These are phyloP conservation scores for Yponomeuta malinellus DNA, from an alignment of 2,888 invertebrate species.

Conservation along the genomic window DNA sequence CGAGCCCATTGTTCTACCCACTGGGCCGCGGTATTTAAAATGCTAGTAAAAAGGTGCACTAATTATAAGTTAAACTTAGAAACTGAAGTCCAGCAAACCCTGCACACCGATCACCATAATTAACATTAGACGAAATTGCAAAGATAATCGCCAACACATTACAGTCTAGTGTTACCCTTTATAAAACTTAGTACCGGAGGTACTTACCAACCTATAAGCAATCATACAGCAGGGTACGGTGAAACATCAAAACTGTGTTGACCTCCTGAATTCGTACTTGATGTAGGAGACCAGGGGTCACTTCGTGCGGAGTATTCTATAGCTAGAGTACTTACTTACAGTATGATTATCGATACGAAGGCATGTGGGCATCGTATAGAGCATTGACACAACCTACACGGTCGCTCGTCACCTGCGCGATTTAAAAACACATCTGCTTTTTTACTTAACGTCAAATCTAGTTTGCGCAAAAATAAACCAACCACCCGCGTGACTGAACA, in stretches of 20 bases:
- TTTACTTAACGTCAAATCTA: conserved; percentile 49
- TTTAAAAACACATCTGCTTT: conserved; percentile 46
- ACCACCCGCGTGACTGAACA: conserved; percentile 21
- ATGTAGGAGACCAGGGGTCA: neutral
- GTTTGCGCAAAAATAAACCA: conserved; percentile 40
- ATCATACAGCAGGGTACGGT: conserved; percentile 27
- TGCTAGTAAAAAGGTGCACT: neutral
- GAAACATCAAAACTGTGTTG: neutral
- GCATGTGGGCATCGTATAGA: conserved; percentile 69
- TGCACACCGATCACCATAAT: neutral
- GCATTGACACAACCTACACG: conserved; percentile 74
- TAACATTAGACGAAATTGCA: conserved; percentile 6
- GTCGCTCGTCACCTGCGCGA: conserved; percentile 67
- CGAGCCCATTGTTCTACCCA: too few relatives aligned
- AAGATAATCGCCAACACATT: neutral
- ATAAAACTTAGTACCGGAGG: neutral
- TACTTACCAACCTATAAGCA: neutral
- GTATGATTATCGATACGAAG: conserved; percentile 68
- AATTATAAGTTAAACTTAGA: neutral
- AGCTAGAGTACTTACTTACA: conserved; percentile 22
- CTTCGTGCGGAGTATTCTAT: neutral
- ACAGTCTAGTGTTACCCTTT: neutral
- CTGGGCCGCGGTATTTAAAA: too few relatives aligned
- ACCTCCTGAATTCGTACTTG: neutral
- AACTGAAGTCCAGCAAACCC: neutral